Conservation (phyloP, 2,888 invertebrate genomes). For the Xylota sylvarum region DNA sequence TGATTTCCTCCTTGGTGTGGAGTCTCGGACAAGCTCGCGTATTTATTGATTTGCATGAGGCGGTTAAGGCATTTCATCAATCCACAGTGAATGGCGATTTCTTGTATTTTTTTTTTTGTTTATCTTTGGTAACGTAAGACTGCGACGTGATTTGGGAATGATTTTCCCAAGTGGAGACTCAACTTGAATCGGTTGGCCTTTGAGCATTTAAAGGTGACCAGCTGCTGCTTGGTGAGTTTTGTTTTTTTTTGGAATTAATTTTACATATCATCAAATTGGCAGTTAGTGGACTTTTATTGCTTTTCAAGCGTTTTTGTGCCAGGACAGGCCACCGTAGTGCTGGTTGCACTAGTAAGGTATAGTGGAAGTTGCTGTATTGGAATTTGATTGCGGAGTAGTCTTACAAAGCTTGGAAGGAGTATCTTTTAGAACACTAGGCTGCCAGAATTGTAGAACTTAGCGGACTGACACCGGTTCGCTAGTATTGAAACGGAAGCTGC, state of each 20-base stretch:
- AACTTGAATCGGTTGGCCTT: not conserved
- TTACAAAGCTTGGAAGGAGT: too few relatives aligned
- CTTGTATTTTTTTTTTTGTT: conserved; percentile 20
- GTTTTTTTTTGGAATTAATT: conserved; percentile 25
- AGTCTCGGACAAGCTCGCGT: conserved; percentile 31
- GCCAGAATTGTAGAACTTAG: too few relatives aligned
- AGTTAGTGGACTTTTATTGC: conserved; percentile 20
- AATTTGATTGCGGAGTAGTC: too few relatives aligned
- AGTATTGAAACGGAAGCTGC: too few relatives aligned
- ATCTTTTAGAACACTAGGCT: too few relatives aligned
- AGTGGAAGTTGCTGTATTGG: too few relatives aligned
- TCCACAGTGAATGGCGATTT: conserved; percentile 16
- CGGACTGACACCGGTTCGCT: too few relatives aligned
- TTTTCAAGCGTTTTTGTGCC: not conserved
- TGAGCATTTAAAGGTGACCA: conserved; percentile 17
- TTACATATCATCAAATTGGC: conserved; percentile 42
- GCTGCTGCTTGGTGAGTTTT: not conserved
- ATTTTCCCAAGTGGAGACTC: conserved; percentile 1
- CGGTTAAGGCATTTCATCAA: conserved; percentile 67
- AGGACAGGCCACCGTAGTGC: conserved; percentile 6
- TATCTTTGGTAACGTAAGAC: conserved; percentile 33
- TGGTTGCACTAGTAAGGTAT: not conserved
- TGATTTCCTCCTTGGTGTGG: conserved; percentile 70
- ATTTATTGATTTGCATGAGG: conserved; percentile 66
- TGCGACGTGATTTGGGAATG: not conserved